Conservation (phyloP, 2,113 vertebrate genomes). For the Arvicanthis niloticus region DNA sequence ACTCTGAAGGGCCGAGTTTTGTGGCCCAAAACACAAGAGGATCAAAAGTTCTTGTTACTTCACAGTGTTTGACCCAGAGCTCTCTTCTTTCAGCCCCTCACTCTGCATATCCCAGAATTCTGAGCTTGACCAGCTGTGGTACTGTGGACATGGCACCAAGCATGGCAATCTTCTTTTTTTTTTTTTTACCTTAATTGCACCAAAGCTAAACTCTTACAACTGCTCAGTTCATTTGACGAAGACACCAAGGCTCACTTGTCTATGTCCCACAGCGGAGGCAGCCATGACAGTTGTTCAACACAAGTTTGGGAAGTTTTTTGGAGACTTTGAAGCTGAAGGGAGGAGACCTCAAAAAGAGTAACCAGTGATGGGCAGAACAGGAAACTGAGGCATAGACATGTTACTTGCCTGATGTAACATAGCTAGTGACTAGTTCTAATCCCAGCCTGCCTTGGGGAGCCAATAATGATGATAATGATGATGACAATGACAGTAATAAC, state of each 20-base stretch:
- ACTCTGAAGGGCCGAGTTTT: neutral
- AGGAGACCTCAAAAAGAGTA: neutral
- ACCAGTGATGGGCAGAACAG: neutral
- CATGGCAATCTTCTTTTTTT: too few relatives aligned
- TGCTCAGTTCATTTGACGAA: neutral
- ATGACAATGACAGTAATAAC: neutral
- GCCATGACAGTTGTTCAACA: neutral
- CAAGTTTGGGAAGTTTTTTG: neutral
- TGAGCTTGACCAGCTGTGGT: too few relatives aligned
- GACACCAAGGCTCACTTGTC: neutral
- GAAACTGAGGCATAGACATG: constrained; percentile 32
- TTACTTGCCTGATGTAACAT: neutral
- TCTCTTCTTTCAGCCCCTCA: neutral
- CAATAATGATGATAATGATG: neutral
- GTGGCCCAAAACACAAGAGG: neutral
- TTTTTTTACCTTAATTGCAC: neutral
- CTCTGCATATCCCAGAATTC: neutral
- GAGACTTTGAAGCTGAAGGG: neutral
- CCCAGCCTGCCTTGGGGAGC: constrained; percentile 13
- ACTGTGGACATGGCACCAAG: too few relatives aligned
- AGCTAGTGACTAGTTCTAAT: neutral
- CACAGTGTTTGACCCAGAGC: neutral
- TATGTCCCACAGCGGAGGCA: neutral
- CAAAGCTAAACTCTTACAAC: neutral
- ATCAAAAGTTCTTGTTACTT: neutral